A percentile compares a stretch with the other conserved stretches of the same genome.
phyloP scores from a whole-genome alignment of 2,113 vertebrate species.

The Jaculus jaculus region DNA sequence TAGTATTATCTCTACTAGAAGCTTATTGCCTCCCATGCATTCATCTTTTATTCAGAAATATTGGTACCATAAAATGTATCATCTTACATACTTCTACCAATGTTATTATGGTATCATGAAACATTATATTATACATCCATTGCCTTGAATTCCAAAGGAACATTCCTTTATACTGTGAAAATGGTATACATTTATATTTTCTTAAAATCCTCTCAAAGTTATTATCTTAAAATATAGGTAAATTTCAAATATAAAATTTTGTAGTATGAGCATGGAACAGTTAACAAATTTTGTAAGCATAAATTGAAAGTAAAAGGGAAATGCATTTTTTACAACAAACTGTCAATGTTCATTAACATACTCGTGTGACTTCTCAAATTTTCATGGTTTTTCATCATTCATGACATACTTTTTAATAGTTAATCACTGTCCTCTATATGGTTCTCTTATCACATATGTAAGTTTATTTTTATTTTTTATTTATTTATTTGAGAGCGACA shows the following conservation, averaged over 20 bases:
- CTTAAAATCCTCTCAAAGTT: background rate
- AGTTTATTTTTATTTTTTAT: no score
- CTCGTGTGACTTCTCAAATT: background rate
- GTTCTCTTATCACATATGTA: rapidly evolving
- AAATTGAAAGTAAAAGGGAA: background rate
- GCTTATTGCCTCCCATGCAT: background rate
- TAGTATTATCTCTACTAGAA: background rate
- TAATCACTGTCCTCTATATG: background rate
- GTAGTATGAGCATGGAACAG: background rate
- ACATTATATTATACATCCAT: background rate
- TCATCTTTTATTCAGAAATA: background rate
- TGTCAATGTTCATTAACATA: background rate
- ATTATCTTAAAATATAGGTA: background rate
- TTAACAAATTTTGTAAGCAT: background rate
- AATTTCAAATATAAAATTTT: background rate
- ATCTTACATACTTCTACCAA: background rate
- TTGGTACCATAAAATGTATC: background rate
- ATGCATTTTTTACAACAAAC: background rate
- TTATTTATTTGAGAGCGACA: no score
- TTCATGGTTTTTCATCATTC: background rate
- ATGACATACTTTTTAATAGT: background rate
- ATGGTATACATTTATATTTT: background rate
- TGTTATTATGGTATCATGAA: background rate
- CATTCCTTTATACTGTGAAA: background rate
- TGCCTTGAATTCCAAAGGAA: background rate